Evolutionary conservation across 2,113 vertebrate species (phyloP).

Genomic region (Vidua macroura): DNA sequence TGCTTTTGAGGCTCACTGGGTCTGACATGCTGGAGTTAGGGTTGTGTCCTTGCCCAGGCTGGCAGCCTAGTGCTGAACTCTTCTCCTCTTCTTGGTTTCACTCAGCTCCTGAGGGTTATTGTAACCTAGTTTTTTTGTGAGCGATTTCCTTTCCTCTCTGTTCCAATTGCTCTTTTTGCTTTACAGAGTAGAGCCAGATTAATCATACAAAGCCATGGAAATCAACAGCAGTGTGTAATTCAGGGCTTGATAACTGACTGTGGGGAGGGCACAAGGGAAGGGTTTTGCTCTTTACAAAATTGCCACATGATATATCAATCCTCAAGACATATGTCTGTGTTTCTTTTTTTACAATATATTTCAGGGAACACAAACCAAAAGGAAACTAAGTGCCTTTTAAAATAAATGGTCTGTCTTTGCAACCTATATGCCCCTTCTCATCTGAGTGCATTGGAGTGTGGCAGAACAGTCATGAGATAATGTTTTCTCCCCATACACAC

Average conservation of each 20-base stretch:
- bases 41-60: constrained; percentile 14
- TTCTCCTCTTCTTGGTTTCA: constrained; percentile 27
- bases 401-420: neutral
- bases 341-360: neutral
- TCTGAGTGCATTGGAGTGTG: neutral
- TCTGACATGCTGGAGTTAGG: neutral
- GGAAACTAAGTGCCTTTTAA: neutral
- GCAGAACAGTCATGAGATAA: neutral
- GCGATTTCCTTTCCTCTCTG: neutral
- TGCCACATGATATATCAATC: neutral
- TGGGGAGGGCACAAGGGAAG: neutral
- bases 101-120: constrained; percentile 28
- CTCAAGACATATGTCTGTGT: neutral
- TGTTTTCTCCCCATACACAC: neutral
- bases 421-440: neutral
- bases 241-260: neutral
- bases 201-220: neutral
- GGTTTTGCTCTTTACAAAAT: neutral
- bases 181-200: neutral
- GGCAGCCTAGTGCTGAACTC: constrained; percentile 32
- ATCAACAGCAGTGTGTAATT: neutral
- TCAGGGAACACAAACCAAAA: neutral
- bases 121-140: constrained; percentile 55
- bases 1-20: neutral
- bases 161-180: constrained; percentile 18